These are phyloP conservation scores for Alviniconcha marisindica DNA, from an alignment of 1,140 invertebrate species.

Conservation along the genomic window DNA sequence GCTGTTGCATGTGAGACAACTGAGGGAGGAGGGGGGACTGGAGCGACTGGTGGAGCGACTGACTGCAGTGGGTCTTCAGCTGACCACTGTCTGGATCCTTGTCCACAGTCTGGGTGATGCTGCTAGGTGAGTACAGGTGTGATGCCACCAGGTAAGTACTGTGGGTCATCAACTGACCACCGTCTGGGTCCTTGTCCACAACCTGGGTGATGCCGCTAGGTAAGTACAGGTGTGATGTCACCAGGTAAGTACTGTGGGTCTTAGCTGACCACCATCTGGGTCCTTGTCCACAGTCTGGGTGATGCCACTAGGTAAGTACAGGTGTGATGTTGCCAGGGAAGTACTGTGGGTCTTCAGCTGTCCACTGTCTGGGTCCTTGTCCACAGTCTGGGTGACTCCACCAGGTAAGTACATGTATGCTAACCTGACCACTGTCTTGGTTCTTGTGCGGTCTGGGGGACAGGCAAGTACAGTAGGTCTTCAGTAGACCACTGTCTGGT, in stretches of 20 bases:
- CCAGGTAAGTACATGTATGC: no score
- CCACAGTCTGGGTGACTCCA: no score
- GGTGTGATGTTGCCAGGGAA: no score
- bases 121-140: not conserved
- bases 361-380: no score
- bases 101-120: slow-evolving; percentile 11
- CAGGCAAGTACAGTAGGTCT: no score
- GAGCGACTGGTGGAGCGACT: slow-evolving; percentile 24
- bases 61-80: slow-evolving; percentile 19
- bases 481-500: not conserved
- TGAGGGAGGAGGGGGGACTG: slow-evolving; percentile 14
- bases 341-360: no score
- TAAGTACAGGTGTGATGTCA: not conserved
- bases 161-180: slow-evolving; percentile 5
- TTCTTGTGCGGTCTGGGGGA: no score
- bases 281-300: no score
- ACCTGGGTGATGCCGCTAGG: not conserved
- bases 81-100: slow-evolving; percentile 28
- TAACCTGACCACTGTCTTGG: slow-evolving; percentile 16
- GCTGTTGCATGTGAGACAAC: slow-evolving; percentile 3
- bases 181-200: slow-evolving; percentile 33
- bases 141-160: not conserved
- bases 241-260: no score
- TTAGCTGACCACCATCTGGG: not conserved
- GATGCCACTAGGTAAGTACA: no score